Percentiles rank a stretch among this genome's conserved stretches.
Evolutionary conservation across 2,888 invertebrate species (phyloP).

Genomic region (Eupithecia inturbata): DNA sequence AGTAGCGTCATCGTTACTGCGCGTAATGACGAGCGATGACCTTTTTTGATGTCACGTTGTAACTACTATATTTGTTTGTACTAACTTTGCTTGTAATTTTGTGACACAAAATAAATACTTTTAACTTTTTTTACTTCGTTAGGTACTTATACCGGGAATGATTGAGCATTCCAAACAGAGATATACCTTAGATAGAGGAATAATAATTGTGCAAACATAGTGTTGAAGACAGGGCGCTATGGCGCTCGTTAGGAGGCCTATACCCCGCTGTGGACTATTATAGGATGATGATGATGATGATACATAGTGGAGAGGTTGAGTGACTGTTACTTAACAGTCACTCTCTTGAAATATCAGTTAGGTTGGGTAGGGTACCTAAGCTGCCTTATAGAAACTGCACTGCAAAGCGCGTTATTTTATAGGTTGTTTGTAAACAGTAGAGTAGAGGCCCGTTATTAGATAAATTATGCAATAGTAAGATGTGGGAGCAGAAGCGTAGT

Average conservation of each 20-base stretch:
- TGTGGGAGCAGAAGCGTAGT: slow-evolving; percentile 40
- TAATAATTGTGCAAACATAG: neutral
- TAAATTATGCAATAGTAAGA: slow-evolving; percentile 37
- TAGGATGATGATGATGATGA: neutral
- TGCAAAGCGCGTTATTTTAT: neutral
- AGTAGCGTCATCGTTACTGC: too few species aligned
- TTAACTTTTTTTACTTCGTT: too few species aligned
- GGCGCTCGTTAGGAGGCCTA: too few species aligned
- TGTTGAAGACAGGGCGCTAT: neutral
- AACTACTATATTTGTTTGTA: too few species aligned
- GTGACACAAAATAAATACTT: too few species aligned
- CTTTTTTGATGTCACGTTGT: too few species aligned
- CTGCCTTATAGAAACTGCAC: neutral
- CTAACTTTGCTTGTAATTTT: too few species aligned
- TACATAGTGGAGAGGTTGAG: neutral
- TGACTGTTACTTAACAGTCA: neutral
- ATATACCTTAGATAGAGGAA: neutral
- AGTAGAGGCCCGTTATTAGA: slow-evolving; percentile 31
- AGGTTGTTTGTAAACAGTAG: slow-evolving; percentile 30
- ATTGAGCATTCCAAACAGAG: neutral
- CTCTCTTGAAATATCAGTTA: too few species aligned
- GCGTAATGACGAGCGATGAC: too few species aligned
- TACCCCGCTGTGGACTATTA: too few species aligned
- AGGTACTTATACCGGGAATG: neutral
- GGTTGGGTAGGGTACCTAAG: neutral